Evolutionary conservation across 1,140 invertebrate species (phyloP).

Genomic region (Trichogramma pretiosum): DNA sequence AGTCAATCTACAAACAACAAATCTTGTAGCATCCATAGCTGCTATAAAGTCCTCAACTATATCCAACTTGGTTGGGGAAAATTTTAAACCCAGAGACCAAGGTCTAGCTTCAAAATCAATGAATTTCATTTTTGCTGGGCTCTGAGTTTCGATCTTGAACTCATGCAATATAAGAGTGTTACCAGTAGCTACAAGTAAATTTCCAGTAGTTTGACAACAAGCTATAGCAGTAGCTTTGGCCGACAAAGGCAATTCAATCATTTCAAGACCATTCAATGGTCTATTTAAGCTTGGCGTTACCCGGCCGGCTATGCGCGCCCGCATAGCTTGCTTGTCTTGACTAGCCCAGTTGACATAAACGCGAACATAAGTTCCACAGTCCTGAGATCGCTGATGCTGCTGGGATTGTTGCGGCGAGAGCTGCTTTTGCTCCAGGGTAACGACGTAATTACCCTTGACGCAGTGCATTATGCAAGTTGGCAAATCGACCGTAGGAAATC

Average conservation of each 20-base stretch:
- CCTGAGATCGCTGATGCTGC: conserved; percentile 44
- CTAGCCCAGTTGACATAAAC: conserved; percentile 57
- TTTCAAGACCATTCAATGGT: conserved; percentile 52
- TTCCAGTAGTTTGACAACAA: conserved; percentile 56
- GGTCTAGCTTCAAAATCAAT: conserved; percentile 56
- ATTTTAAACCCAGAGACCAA: conserved; percentile 46
- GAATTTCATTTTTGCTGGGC: conserved; percentile 54
- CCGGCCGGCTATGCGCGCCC: conserved; percentile 59
- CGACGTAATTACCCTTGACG: conserved; percentile 52
- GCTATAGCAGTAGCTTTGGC: conserved; percentile 49
- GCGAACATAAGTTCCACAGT: conserved; percentile 50
- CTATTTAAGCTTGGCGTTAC: conserved; percentile 55
- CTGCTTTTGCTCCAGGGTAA: conserved; percentile 55
- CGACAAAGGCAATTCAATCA: conserved; percentile 59
- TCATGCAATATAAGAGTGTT: conserved; percentile 49
- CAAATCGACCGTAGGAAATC: conserved; percentile 57
- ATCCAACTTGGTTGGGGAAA: conserved; percentile 43
- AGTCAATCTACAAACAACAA: conserved; percentile 32
- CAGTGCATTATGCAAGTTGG: conserved; percentile 53
- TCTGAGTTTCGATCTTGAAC: conserved; percentile 53
- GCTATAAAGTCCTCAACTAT: conserved; percentile 54
- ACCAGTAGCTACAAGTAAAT: conserved; percentile 50
- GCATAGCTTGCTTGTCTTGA: conserved; percentile 51
- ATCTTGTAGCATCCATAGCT: conserved; percentile 40
- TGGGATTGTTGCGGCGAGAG: too few species aligned